phyloP scores from a whole-genome alignment of 2,888 invertebrate species.

The Apamea monoglypha region DNA sequence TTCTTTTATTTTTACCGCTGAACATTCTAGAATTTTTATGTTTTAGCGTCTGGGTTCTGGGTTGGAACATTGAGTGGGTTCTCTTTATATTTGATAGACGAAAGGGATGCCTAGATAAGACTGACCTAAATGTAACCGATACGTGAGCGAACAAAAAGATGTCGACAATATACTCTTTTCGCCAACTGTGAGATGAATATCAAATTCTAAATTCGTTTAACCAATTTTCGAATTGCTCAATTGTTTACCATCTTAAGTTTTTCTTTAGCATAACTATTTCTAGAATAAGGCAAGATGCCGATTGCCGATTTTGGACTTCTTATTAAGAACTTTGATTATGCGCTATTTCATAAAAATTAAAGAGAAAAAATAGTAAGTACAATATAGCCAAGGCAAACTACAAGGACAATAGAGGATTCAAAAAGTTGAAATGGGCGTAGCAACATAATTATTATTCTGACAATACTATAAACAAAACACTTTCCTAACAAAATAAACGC shows the following conservation, averaged over 20 bases:
- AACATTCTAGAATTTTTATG: constrained; percentile 11
- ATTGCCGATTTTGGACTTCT: neutral
- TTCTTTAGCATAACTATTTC: neutral
- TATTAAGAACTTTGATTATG: neutral
- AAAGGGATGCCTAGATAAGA: neutral
- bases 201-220: neutral
- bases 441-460: neutral
- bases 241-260: neutral
- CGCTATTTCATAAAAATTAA: neutral
- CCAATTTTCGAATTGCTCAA: neutral
- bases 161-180: neutral
- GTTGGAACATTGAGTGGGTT: neutral
- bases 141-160: neutral
- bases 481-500: constrained; percentile 34
- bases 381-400: neutral
- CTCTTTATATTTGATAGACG: constrained; percentile 19
- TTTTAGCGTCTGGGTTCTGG: constrained; percentile 9
- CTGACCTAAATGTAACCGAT: constrained; percentile 5
- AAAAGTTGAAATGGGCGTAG: neutral
- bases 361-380: no score
- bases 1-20: constrained; percentile 45
- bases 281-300: neutral
- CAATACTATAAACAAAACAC: neutral
- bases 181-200: constrained; percentile 5
- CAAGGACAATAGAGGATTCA: neutral